Conservation (phyloP, 2,797 vertebrate species). For the Clarias laeviceps region DNA sequence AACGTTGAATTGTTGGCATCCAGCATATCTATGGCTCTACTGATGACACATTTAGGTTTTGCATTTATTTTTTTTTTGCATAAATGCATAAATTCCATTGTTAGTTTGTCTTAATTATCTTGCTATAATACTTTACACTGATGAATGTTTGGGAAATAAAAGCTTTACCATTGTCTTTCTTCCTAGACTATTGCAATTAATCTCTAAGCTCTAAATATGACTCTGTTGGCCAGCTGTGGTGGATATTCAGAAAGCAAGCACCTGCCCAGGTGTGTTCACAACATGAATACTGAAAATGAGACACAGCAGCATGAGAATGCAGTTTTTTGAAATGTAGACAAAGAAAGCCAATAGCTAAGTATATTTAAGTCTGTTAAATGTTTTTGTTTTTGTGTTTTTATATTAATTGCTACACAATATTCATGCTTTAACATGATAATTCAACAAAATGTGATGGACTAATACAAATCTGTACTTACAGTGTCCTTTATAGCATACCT, state of each 20-base stretch:
- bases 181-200: conserved; percentile 18
- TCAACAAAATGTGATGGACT: background rate
- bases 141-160: conserved; percentile 12
- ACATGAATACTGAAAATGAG: background rate
- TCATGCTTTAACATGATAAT: background rate
- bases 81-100: conserved; percentile 27
- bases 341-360: background rate
- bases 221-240: conserved; percentile 27
- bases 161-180: background rate
- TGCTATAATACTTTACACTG: background rate
- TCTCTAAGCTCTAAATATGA: conserved; percentile 25
- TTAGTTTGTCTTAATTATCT: background rate
- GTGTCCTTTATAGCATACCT: background rate
- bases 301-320: background rate
- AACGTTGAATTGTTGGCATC: background rate
- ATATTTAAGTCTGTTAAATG: too few species aligned
- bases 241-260: background rate
- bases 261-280: conserved; percentile 27
- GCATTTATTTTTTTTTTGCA: too few species aligned
- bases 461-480: background rate
- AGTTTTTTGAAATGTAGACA: background rate
- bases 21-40: background rate
- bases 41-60: conserved; percentile 3
- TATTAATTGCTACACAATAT: background rate
- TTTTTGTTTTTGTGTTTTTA: background rate